Base-by-base conservation (phyloP, 1,140 invertebrate genomes). In the Chrysopa pallens region DNA sequence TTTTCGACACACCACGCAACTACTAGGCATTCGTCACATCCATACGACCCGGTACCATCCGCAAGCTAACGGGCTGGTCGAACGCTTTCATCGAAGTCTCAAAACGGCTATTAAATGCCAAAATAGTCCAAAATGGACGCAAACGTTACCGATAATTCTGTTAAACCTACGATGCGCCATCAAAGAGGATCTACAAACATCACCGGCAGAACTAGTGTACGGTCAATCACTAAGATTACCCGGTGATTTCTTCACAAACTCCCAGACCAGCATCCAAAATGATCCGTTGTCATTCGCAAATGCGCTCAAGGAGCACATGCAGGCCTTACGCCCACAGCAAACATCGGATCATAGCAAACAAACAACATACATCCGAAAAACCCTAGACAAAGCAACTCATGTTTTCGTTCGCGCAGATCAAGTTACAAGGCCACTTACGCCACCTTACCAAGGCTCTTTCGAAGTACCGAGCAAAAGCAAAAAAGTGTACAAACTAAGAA, bases 21-120 rank as follows among this genome's bases (percentile, higher is more conserved):
- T 46, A 8, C 39, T 52, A 15, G 53, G 53, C 6, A 42, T 45
- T 8, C 8, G 49, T 9, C 45, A 42, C n/a, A 15, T 48, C 6
- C 38, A 42, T 12, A 54, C 51, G 1, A 54, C 50, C 8, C 29
- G 48, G 0, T 57, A 52, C 27, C 53, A 54, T 46, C 49, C 53
- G 39, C 29, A 49, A 23, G 36, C 46, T 2, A 56, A 56, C 39
- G 52, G 50, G 12, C 23, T 47, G n/a, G 42, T 55, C 6, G 52
- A 50, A 42, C 29, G 55, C 0, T 47, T 47, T 13, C 57, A 61
- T 37, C 45, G 49, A 1, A 49, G 52, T 12, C 43, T 57, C 1
- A 58, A 59, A 39, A 50, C 53, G 28, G 49, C 56, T 8, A 42
- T 54, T 14, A 53, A 48, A 44, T 50, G 51, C 39, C 47, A 50